A percentile compares a stretch with the other conserved stretches of the same genome.
Conservation (phyloP, 2,797 vertebrate species). For the Crax fasciolata region DNA sequence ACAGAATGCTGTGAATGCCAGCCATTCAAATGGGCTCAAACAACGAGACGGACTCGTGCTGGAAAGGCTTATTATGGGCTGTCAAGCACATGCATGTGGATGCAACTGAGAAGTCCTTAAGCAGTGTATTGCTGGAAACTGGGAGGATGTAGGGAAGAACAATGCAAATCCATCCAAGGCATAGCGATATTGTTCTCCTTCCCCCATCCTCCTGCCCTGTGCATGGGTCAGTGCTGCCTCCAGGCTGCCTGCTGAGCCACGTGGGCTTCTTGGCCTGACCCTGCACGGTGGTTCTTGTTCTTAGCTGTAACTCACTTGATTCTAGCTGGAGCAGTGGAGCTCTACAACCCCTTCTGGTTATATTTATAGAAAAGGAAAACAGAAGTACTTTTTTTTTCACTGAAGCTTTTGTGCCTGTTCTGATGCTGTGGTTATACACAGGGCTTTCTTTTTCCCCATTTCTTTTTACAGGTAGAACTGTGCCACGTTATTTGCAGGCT, state of each 20-base stretch:
- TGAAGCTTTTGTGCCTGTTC: not conserved
- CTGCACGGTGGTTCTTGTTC: not conserved
- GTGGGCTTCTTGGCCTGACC: not conserved
- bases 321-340: not conserved
- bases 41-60: slow-evolving; percentile 21
- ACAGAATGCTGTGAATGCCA: slow-evolving; percentile 48
- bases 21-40: slow-evolving; percentile 25
- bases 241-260: not conserved
- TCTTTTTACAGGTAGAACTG: not conserved
- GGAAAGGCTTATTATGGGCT: slow-evolving; percentile 49
- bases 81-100: not conserved
- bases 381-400: not conserved
- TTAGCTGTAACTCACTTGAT: not conserved
- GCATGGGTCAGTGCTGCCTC: not conserved
- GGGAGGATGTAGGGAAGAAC: not conserved
- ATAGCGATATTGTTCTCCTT: not conserved
- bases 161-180: not conserved
- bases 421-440: not conserved
- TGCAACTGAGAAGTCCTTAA: slow-evolving; percentile 43
- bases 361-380: too few species aligned
- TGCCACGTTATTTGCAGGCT: not conserved
- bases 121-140: not conserved
- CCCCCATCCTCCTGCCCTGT: fast-evolving
- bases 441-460: not conserved
- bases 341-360: not conserved